Conservation (phyloP, 2,888 invertebrate species). For the Melikaiella ostensackeni region DNA sequence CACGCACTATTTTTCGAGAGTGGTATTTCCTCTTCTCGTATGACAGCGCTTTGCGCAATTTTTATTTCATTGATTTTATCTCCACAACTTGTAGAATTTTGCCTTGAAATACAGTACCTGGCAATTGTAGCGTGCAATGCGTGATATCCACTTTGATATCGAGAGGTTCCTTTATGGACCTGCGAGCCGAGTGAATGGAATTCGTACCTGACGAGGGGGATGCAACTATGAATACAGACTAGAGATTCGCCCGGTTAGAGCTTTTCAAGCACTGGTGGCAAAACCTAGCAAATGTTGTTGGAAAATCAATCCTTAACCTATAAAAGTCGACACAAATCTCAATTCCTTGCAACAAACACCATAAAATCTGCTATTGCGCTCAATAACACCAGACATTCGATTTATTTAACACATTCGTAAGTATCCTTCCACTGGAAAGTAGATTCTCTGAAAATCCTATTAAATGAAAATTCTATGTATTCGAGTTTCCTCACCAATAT, state of each 20-base stretch:
- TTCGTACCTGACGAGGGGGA: slow-evolving; percentile 5
- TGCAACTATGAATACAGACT: slow-evolving; percentile 1
- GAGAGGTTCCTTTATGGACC: slow-evolving; percentile 18
- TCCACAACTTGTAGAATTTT: neutral
- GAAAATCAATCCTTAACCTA: slow-evolving; percentile 7
- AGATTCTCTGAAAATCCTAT: neutral
- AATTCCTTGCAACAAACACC: slow-evolving; percentile 3
- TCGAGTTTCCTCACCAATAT: neutral
- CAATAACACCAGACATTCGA: neutral
- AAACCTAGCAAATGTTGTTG: neutral
- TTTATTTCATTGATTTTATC: slow-evolving; percentile 3
- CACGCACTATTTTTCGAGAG: neutral
- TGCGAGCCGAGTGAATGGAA: slow-evolving; percentile 18
- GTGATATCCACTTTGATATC: slow-evolving; percentile 8
- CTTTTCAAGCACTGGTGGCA: slow-evolving; percentile 5
- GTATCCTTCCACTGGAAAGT: neutral
- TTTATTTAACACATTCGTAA: neutral
- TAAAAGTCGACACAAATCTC: slow-evolving; percentile 14
- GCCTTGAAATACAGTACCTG: neutral
- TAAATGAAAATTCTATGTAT: neutral
- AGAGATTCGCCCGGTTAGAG: slow-evolving; percentile 6
- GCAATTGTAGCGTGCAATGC: slow-evolving; percentile 14
- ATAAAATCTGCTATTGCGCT: neutral
- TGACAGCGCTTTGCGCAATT: neutral
- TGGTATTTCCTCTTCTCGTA: neutral